Base-by-base conservation (phyloP, 2,113 vertebrate species). In the Pomatorhinus ruficollis region DNA sequence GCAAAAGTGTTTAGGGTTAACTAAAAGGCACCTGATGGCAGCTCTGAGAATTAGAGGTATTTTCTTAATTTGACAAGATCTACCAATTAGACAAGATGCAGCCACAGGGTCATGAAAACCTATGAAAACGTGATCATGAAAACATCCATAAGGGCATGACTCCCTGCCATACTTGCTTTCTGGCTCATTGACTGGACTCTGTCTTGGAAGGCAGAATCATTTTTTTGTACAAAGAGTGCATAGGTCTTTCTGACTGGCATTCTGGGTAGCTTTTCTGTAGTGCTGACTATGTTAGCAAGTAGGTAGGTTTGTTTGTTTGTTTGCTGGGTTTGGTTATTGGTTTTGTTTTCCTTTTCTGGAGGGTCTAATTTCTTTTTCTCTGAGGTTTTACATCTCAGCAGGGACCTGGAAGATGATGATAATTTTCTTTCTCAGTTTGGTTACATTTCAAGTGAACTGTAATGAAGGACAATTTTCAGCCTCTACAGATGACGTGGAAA, bases 371-470 rank as follows among this genome's bases (percentile, higher is more conserved):
- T 64, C 17, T 45, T 42, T 53, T 44, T 35, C 17, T 31, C 23
- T 54, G 37, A 70, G n/a, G 35, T 70, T 88, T 83, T 57, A 42
- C 37, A 44, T 88, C 35, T 90, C 56, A 93, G 35, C 40, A 87
- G 68, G 57, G 56, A 78, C 49, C 12, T 61, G 37, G 50, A 90
- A 47, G 77, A 70, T 90, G 74, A 68, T 54, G 17, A 70, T 90
- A 0, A 15, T 77, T 92, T 95, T 50, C 20, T 44, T 85, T 80
- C 69, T 68, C 66, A 88, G 11, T 75, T 89, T 14, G 19, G 37
- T 89, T 94, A 66, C 28, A 45, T 94, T 91, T 94, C 42, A 90
- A 83, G 71, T 78, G 81, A 87, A 59, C 28, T 64, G 28, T 72
- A 90, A 88, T 71, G 44, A 69, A 85, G 56, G 85, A 68, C 25